These are phyloP conservation scores for Drosophila aff. DNA, from an alignment of 1,140 invertebrate species.

Conservation along the genomic window DNA sequence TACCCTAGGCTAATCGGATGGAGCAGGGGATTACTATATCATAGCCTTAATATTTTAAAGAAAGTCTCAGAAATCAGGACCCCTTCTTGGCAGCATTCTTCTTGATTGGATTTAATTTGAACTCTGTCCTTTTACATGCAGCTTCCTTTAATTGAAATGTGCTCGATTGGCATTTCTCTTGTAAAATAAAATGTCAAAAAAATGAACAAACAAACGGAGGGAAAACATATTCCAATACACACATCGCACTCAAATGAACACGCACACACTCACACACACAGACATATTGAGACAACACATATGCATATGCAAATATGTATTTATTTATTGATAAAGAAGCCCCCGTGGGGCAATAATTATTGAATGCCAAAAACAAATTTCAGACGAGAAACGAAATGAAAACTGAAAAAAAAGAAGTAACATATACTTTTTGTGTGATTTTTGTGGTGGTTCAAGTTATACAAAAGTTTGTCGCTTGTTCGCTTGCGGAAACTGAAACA, in stretches of 20 bases:
- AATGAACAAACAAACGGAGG: constrained; percentile 49
- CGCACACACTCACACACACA: constrained; percentile 55
- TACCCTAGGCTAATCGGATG: not conserved
- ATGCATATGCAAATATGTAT: constrained; percentile 61
- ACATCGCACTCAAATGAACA: constrained; percentile 8
- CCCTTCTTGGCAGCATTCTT: not conserved
- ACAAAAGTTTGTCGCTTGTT: constrained; percentile 58
- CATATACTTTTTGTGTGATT: constrained; percentile 48
- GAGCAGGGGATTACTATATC: not conserved
- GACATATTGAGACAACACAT: constrained; percentile 72
- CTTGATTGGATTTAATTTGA: constrained; percentile 30
- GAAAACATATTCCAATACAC: constrained; percentile 19
- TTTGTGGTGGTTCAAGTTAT: constrained; percentile 49
- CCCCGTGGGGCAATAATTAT: constrained; percentile 50
- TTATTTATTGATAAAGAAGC: constrained; percentile 57
- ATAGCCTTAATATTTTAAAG: not conserved
- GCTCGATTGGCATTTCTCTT: constrained; percentile 12
- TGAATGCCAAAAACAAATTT: constrained; percentile 52
- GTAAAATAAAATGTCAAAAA: constrained; percentile 41
- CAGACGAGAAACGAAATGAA: constrained; percentile 41
- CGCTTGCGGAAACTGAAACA: constrained; percentile 37
- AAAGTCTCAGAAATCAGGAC: not conserved
- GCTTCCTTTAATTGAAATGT: constrained; percentile 40
- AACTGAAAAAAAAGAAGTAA: not conserved
- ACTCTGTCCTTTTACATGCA: not conserved